Percentiles rank a stretch among this genome's conserved stretches.
These are phyloP conservation scores for Polymixis flavicincta DNA, from an alignment of 2,888 invertebrate species.

Conservation along the genomic window DNA sequence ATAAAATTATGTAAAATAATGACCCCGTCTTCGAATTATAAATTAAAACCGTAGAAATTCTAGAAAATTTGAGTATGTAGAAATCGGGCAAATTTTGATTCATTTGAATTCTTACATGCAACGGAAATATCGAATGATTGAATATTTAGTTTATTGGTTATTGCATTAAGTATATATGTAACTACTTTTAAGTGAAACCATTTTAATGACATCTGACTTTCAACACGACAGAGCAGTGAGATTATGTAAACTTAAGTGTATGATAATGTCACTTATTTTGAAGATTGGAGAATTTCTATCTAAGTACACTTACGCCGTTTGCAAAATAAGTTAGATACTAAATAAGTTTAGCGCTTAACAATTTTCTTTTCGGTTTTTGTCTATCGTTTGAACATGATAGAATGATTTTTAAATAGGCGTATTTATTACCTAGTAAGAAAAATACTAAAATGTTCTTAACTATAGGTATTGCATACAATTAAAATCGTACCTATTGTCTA, in stretches of 20 bases:
- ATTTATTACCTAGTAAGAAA: too few species aligned
- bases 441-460: too few species aligned
- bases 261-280: conserved; percentile 7
- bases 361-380: too few species aligned
- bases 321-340: too few species aligned
- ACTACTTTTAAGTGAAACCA: background rate
- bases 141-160: background rate
- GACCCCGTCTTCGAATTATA: background rate
- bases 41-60: conserved; percentile 24
- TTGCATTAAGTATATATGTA: background rate
- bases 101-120: conserved; percentile 15
- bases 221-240: background rate
- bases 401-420: too few species aligned
- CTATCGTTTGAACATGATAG: too few species aligned
- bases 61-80: conserved; percentile 9
- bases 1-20: conserved; percentile 19
- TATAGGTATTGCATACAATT: too few species aligned
- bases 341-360: too few species aligned
- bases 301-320: background rate
- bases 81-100: conserved; percentile 7
- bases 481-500: too few species aligned
- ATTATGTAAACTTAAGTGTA: conserved; percentile 38
- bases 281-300: conserved; percentile 8
- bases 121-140: background rate
- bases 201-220: conserved; percentile 7